Base-by-base conservation (phyloP, 2,797 vertebrate species). In the Pipistrellus pipistrellus region DNA sequence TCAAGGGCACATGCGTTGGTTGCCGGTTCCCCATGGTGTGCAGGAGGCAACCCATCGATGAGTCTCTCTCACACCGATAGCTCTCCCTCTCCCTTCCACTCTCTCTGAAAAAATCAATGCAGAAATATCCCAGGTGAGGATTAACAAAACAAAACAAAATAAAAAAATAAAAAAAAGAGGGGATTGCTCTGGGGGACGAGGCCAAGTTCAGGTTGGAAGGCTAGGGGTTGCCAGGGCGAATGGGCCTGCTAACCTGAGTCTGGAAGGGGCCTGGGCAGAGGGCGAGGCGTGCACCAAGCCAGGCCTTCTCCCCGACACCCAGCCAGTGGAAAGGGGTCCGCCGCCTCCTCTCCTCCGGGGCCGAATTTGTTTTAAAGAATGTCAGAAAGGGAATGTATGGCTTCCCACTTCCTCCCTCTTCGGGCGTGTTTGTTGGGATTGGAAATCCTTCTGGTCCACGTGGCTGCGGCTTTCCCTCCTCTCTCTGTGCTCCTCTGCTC, bases 381-480 rank as follows among this genome's bases (percentile, higher is more conserved):
- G 91, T 86, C 62, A 38, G 93, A 93, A 68, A 92, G 94, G 96
- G 97, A 97, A 41, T 35, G 18, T 13, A 55, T 83, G 20, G 81
- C 97, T 96, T 85, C 17, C 91, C 95, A 78, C 87, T 96, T 84
- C 95, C 95, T 91, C 85, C 94, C 94, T 96, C 95, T 66, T 88
- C 85, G 90, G 59, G 94, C 18, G 76, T 85, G 76, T 96, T 95
- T 97, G 91, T 97, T 95, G 88, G 93, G 82, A 95, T 95, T 97
- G 93, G 41, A 94, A 90, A 78, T 89, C 90, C 7, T 90, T 66
- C 88, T 30, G 1, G 85, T 0, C 46, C 59, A 4, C 51, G 4
- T 46, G 77, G 2, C 0, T 59, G 62, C 30, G 76, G 71, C 90
- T 97, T 85, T 78, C 71, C 41, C 71, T 18, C 51, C 10, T 10